Percentiles rank a stretch among this genome's conserved stretches.
phyloP scores from a whole-genome alignment of 2,888 invertebrate species.

The Ashinkailepas kermadecensis region DNA sequence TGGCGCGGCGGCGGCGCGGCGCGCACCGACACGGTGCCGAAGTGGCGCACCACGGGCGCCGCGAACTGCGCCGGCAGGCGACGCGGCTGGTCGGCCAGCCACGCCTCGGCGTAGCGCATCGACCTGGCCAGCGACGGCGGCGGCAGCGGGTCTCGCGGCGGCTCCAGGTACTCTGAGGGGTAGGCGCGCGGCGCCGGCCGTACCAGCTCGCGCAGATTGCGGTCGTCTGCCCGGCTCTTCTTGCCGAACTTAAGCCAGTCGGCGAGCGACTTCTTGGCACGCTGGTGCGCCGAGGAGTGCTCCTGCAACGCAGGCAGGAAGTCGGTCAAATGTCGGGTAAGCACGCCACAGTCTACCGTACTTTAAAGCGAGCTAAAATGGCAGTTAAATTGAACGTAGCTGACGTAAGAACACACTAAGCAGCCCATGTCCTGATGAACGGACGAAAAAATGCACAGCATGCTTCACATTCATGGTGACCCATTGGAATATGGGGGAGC shows the following conservation, averaged over 20 bases:
- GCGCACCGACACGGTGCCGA: neutral
- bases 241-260: conserved; percentile 31
- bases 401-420: too few relatives aligned
- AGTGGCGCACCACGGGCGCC: neutral
- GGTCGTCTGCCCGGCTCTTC: neutral
- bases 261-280: conserved; percentile 35
- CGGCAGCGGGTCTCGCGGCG: conserved; percentile 49
- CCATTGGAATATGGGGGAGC: too few relatives aligned
- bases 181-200: neutral
- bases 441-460: too few relatives aligned
- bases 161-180: neutral
- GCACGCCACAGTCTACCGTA: too few relatives aligned
- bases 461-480: too few relatives aligned
- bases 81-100: conserved; percentile 53
- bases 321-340: too few relatives aligned
- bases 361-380: too few relatives aligned
- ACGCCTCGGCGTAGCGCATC: conserved; percentile 76
- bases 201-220: conserved; percentile 13
- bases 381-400: too few relatives aligned
- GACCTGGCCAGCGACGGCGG: conserved; percentile 66
- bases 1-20: neutral
- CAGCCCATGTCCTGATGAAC: too few relatives aligned
- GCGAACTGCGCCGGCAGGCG: conserved; percentile 2
- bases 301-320: neutral
- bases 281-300: neutral